Conservation (phyloP, 2,797 vertebrate species). For the Urophycis tenuis region DNA sequence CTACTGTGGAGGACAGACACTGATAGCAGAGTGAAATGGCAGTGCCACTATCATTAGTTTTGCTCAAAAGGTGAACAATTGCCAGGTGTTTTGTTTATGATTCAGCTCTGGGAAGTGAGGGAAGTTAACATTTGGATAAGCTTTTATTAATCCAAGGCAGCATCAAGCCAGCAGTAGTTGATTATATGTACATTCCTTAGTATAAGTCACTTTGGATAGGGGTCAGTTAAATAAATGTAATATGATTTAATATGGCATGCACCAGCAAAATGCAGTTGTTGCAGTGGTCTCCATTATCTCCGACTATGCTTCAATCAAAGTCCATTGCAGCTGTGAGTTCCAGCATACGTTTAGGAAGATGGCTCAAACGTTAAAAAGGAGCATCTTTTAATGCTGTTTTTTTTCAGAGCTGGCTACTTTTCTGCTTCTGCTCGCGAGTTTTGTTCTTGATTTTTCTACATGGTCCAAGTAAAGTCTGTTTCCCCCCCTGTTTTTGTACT, state of each 20-base stretch:
- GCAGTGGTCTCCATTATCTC: no score
- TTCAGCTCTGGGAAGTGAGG: slow-evolving; percentile 16
- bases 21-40: not conserved
- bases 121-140: slow-evolving; percentile 14
- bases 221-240: no score
- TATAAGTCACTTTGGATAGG: no score
- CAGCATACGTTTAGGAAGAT: no score
- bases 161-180: not conserved
- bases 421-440: not conserved
- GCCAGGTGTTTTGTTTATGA: slow-evolving; percentile 18
- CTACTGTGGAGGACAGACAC: slow-evolving; percentile 9
- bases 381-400: not conserved
- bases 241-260: no score
- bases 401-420: not conserved
- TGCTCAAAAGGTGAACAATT: slow-evolving; percentile 4
- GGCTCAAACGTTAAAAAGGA: no score
- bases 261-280: not conserved
- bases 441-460: not conserved
- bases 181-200: not conserved
- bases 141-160: slow-evolving; percentile 2
- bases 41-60: slow-evolving; percentile 8
- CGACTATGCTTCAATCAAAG: no score
- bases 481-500: not conserved
- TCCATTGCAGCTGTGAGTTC: no score
- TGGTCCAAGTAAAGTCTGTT: not conserved